Evolutionary conservation across 1,140 invertebrate genomes (phyloP).

Genomic region (Caenorhabditis tropicalis): DNA sequence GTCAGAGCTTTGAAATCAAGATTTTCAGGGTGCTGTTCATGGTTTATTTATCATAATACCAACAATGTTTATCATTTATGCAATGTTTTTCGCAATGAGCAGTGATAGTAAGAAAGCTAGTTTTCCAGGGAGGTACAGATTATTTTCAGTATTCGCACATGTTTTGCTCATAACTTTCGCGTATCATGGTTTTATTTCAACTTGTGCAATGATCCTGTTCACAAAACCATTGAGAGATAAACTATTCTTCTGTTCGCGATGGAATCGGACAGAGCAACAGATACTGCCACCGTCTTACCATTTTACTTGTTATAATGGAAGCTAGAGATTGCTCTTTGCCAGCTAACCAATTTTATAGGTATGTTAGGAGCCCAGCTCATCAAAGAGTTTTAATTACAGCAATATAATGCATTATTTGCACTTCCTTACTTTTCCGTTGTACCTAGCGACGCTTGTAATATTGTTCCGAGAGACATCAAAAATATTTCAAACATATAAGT

Average conservation of each 20-base stretch:
- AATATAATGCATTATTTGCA: background rate
- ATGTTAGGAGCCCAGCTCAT: background rate
- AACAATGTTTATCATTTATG: background rate
- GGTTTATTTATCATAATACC: too few relatives aligned
- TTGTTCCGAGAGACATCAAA: background rate
- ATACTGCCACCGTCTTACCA: too few relatives aligned
- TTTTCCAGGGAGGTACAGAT: too few relatives aligned
- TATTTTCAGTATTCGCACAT: background rate
- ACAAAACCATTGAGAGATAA: background rate
- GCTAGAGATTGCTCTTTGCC: background rate
- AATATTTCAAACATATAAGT: background rate
- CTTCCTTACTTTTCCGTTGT: background rate
- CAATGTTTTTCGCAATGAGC: background rate
- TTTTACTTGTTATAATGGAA: too few relatives aligned
- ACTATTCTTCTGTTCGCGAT: background rate
- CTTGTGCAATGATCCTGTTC: background rate
- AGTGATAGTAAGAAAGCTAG: too few relatives aligned
- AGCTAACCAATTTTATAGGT: background rate
- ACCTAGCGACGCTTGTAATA: background rate
- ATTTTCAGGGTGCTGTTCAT: too few relatives aligned
- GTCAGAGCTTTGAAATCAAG: background rate
- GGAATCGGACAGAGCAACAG: background rate
- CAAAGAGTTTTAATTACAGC: background rate
- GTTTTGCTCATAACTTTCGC: background rate
- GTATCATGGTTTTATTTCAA: conserved; percentile 1